phyloP scores from a whole-genome alignment of 2,797 vertebrate genomes.

The Dallia pectoralis region DNA sequence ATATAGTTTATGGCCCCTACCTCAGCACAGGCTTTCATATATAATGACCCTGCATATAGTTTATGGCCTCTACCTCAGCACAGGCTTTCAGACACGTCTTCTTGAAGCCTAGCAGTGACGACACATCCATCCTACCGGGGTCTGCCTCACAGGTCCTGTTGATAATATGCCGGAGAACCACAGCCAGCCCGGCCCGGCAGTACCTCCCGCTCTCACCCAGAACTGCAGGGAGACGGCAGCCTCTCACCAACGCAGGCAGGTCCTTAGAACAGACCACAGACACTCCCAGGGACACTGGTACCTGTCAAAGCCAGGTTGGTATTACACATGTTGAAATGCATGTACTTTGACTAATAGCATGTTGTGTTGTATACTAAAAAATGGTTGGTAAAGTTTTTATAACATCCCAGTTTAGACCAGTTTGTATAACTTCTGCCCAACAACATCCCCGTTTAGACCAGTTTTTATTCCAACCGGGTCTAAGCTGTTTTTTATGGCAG shows the following conservation, averaged over 20 bases:
- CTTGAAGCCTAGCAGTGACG: conserved; percentile 92
- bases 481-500: no score
- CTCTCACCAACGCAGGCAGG: conserved; percentile 80
- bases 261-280: conserved; percentile 64
- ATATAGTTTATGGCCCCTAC: conserved; percentile 69
- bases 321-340: background rate
- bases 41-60: background rate
- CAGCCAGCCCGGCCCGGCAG: conserved; percentile 92
- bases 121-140: conserved; percentile 77
- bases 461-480: no score
- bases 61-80: conserved; percentile 85
- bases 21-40: conserved; percentile 98
- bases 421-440: no score
- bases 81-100: conserved; percentile 98
- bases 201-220: conserved; percentile 76
- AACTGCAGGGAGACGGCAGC: conserved; percentile 85
- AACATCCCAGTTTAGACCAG: no score
- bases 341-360: background rate
- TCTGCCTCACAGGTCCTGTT: conserved; percentile 74
- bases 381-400: background rate
- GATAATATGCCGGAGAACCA: conserved; percentile 89
- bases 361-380: background rate
- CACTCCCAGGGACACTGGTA: conserved; percentile 59
- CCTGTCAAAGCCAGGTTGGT: background rate
- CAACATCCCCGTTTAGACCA: no score